Conservation (phyloP, 2,797 vertebrate genomes). For the Anomalospiza imberbis region DNA sequence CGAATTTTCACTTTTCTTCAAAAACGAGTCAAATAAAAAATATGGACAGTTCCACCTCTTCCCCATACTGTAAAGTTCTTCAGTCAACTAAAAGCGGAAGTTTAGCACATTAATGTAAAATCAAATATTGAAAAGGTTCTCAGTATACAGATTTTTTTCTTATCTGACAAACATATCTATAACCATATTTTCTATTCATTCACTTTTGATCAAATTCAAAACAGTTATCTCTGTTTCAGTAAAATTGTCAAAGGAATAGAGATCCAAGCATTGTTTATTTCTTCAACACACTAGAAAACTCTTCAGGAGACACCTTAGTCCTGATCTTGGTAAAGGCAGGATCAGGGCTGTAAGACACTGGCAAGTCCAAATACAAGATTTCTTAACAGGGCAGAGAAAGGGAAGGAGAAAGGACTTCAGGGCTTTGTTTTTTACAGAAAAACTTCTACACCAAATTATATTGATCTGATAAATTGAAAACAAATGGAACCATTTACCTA, state of each 20-base stretch:
- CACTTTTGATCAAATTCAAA: not conserved
- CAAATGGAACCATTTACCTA: not conserved
- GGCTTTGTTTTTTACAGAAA: not conserved
- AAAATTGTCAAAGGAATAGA: not conserved
- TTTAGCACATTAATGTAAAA: not conserved
- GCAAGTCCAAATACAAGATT: not conserved
- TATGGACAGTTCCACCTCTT: not conserved
- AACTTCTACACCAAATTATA: not conserved
- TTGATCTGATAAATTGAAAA: not conserved
- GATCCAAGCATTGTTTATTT: not conserved
- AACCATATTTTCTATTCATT: not conserved
- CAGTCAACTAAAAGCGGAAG: not conserved
- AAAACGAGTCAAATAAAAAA: not conserved
- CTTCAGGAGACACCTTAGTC: not conserved
- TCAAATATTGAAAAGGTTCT: not conserved
- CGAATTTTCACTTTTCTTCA: not conserved
- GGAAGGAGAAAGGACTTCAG: not conserved
- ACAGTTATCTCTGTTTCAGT: not conserved
- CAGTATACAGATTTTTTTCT: not conserved
- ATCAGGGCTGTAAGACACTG: not conserved
- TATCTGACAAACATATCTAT: not conserved
- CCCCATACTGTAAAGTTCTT: not conserved
- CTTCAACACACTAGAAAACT: not conserved
- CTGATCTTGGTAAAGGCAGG: not conserved
- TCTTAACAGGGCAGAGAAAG: not conserved